Evolutionary conservation across 2,888 invertebrate genomes (phyloP), one percentile per base, ranked within the genome.

Genomic region (Apeira syringaria): DNA sequence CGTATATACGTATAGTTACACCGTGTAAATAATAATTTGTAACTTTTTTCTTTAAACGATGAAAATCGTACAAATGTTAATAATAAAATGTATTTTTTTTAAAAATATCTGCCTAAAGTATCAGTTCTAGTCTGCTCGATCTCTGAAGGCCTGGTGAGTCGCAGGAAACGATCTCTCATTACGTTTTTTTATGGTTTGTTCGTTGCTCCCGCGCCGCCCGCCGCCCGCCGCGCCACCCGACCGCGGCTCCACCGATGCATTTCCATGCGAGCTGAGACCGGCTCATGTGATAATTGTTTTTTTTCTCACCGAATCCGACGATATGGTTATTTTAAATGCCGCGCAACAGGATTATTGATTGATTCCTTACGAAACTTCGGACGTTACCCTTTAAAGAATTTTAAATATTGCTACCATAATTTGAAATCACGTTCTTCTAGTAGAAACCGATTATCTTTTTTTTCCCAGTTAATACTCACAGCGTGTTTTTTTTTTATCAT

Each of bases 131-230:
- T 15, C 4, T 39, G 28, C 26, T 24, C 29, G 35, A 28, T 25
- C 25, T 36, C 27, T 15, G 34, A 61, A 64, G 63, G 64, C 68
- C 63, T 59, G 65, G 68, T 61, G 57, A 69, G 74, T 56, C 80
- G 79, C 88, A 87, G 88, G 88, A 88, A 88, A 74, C 80, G 82
- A 83, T 87, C 83, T 84, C 85, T 86, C 87, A 83, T 83, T 85
- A 83, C 76, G 68, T 77, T 86, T 87, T 85, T 87, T 87, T 85
- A 80, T 78, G 77, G 74, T 74, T 73, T 83, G 81, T 82, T 74
- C 80, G 79, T 81, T 84, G 81, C 78, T 76, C 80, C 80, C 80
- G 77, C 50, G 17, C 17, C 17, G 17, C 15, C n/a, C 15, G 15
- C 17, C 17, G 17, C 17, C n/a, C n/a, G n/a, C n/a, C n/a, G n/a